Percentiles rank a stretch among this genome's conserved stretches.
Conservation (phyloP, 2,888 invertebrate genomes). For the Kryphioiulus occultus region DNA sequence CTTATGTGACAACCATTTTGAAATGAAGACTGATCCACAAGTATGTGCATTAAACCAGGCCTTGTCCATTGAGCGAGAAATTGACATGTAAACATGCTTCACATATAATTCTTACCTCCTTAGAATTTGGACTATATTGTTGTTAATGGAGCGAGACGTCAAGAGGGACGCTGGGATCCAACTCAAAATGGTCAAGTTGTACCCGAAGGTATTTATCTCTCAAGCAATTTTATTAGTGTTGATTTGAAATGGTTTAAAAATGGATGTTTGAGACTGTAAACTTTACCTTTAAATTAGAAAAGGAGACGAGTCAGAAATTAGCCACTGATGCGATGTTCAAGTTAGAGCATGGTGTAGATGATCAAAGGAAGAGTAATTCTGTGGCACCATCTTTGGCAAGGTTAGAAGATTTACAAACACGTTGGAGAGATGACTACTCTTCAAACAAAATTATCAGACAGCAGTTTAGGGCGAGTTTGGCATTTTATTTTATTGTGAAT, state of each 20-base stretch:
- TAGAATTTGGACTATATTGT: constrained; percentile 97
- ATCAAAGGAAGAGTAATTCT: constrained; percentile 74
- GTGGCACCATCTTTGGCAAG: constrained; percentile 77
- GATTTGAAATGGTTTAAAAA: neutral
- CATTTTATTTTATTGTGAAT: no score
- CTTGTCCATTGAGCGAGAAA: neutral
- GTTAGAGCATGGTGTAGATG: constrained; percentile 88
- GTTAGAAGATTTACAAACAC: constrained; percentile 75
- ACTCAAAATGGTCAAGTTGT: constrained; percentile 84
- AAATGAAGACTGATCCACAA: constrained; percentile 97
- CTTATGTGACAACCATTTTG: constrained; percentile 95
- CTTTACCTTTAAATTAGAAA: constrained; percentile 68
- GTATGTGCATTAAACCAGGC: constrained; percentile 66
- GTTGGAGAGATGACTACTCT: constrained; percentile 92
- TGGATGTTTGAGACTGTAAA: neutral
- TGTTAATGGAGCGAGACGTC: constrained; percentile 90
- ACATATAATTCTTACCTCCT: constrained; percentile 56
- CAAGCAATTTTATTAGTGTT: neutral
- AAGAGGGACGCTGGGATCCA: constrained; percentile 99
- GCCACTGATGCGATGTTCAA: constrained; percentile 98
- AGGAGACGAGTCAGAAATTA: constrained; percentile 84
- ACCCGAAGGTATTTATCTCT: constrained; percentile 60
- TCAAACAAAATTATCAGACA: constrained; percentile 86
- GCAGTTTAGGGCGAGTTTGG: constrained; percentile 78
- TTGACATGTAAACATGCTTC: no score